These are phyloP conservation scores for Pelodytes ibericus DNA, from an alignment of 2,797 vertebrate genomes.

Conservation along the genomic window DNA sequence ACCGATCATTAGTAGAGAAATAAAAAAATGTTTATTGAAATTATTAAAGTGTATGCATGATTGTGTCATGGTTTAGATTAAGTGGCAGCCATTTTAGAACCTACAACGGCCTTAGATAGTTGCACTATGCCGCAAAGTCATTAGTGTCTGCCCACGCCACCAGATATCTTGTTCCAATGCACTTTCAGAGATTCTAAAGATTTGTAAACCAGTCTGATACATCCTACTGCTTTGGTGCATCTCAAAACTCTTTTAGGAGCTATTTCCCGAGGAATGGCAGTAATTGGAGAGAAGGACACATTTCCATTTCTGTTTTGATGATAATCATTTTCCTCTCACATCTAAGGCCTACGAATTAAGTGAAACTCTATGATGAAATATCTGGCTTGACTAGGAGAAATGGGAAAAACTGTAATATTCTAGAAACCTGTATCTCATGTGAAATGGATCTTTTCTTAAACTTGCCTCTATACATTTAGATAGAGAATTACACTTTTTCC, in stretches of 20 bases:
- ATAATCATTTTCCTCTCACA: constrained; percentile 36
- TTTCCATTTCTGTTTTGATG: constrained; percentile 24
- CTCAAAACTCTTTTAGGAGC: constrained; percentile 32
- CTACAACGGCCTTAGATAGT: no score
- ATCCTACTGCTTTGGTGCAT: constrained; percentile 34
- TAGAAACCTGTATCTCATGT: constrained; percentile 19
- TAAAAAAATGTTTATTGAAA: no score
- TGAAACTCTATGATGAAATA: constrained; percentile 39
- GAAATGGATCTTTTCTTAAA: constrained; percentile 27
- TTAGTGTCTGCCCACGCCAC: no score
- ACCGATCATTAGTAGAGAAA: no score
- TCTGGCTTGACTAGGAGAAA: constrained; percentile 21
- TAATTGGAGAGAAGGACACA: constrained; percentile 14
- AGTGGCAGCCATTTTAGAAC: no score
- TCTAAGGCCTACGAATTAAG: constrained; percentile 30
- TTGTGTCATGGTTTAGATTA: no score
- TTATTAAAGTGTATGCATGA: no score
- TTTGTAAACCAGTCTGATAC: constrained; percentile 38
- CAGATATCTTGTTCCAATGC: constrained; percentile 36
- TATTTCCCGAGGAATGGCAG: constrained; percentile 31
- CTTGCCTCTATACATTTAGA: constrained; percentile 9
- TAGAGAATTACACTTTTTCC: constrained; percentile 9
- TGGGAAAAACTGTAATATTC: constrained; percentile 19
- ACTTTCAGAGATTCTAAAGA: constrained; percentile 37
- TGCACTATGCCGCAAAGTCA: no score